Base-by-base conservation (phyloP, 2,113 vertebrate genomes). In the Siphamia tubifer region DNA sequence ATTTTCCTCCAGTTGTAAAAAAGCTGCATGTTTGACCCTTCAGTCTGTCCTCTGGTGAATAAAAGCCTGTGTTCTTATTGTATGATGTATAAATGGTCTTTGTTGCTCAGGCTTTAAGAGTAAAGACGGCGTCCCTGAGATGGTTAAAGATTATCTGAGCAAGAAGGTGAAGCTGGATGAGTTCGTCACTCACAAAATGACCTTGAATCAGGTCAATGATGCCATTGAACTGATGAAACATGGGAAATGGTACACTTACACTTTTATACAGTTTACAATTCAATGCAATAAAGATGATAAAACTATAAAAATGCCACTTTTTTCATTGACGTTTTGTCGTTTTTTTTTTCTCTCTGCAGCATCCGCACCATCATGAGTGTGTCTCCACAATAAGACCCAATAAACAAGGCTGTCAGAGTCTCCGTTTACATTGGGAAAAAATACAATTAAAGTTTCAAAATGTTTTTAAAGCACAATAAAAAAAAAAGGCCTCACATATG, bases 131-230 rank as follows among this genome's bases (percentile, higher is more conserved):
- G 72, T 94, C 8, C 79, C 92, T 48, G 67, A 88, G 39, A 80
- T 95, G 86, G 91, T 93, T 2, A 57, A 79, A 54, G 89, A 91
- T 55, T 95, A 93, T 58, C 81, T 89, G 71, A 84, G 91, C 39
- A 94, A 92, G 64, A 94, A 93, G 75, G 32, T 94, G 44, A 84
- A 87, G 82, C 43, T 95, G 78, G 92, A 93, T 60, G 85, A 86
- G 64, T 83, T 94, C 60, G 90, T 94, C 47, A 94, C 92, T 21
- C 90, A 94, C 39, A 89, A 74, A 3, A 75, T 94, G 85, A 81
- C 86, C 56, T 81, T 94, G 77, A 89, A 92, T 13, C 90, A 92
- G 69, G 57, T 94, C 79, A 94, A 89, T 38, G 84, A 95, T 2
- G 92, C 89, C 55, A 90, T 93, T 79, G 85, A 94, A n/a, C 69